Evolutionary conservation across 2,797 vertebrate species (phyloP), one percentile per base, ranked within the genome.

Genomic region (Oreochromis mossambicus): DNA sequence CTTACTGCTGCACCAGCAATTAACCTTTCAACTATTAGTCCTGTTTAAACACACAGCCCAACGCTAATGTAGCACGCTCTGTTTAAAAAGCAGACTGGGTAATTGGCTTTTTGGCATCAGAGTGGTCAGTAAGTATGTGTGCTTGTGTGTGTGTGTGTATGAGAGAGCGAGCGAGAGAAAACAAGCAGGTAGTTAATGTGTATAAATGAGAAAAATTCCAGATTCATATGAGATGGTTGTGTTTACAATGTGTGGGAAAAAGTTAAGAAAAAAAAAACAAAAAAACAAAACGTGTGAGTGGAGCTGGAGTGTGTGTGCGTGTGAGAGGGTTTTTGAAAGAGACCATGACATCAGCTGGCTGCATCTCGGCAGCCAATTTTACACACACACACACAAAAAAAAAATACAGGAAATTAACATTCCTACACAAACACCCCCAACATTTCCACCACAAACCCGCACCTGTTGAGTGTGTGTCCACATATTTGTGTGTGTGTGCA

Each of bases 1-100:
- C 95, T 93, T 96, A 95, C 95, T 96, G 96, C 90, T 96, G 96
- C 95, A 96, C 96, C 97, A 96, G 96, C 95, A 96, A 97, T 97
- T 97, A 98, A 95, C 95, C 96, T 96, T 96, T 97, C 93, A 97
- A 97, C 97, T 93, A 95, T 94, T 87, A 96, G 94, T 95, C 95
- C 95, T 95, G 95, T 96, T 97, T 96, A 96, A 97, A 97, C 96
- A 96, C 96, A 96, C 97, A 94, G 96, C 93, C 94, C 92, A 54
- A 76, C 87, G 91, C 94, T 97, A 97, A 97, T 97, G 96, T 95
- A 96, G 81, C 96, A 79, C 66, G 94, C 94, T 96, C 95, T 96
- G 97, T 96, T 94, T 96, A 80, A 91, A 95, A 97, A 97, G 96
- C 96, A 88, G 93, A 94, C 94, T 92, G 92, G 96, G 94, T 97